phyloP scores from a whole-genome alignment of 2,888 invertebrate species.

The Ichneumon xanthorius region DNA sequence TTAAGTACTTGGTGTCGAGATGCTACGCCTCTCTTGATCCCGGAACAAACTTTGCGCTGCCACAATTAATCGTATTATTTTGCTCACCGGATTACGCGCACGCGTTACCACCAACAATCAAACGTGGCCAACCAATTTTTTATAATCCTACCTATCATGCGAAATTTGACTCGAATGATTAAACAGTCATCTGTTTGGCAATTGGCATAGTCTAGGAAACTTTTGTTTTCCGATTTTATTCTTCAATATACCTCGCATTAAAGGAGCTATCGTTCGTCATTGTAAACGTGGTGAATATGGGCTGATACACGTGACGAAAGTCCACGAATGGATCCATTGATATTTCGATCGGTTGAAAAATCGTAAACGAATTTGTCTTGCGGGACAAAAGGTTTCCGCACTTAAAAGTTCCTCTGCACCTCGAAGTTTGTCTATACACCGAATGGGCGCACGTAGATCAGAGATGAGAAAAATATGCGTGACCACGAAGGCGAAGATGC shows the following conservation, averaged over 20 bases:
- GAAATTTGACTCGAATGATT: background rate
- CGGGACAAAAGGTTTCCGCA: background rate
- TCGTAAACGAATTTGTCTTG: background rate
- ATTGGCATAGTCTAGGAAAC: constrained; percentile 27
- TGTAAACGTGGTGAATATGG: background rate
- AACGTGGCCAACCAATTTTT: constrained; percentile 51
- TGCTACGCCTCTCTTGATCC: too few relatives aligned
- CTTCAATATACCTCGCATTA: background rate
- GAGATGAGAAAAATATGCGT: constrained; percentile 62
- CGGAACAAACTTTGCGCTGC: too few relatives aligned
- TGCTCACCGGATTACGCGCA: constrained; percentile 29
- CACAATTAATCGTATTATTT: constrained; percentile 67
- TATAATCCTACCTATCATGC: background rate
- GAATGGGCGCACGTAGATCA: background rate
- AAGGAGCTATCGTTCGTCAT: background rate
- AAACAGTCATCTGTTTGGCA: background rate
- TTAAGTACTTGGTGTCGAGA: too few relatives aligned
- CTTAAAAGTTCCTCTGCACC: background rate
- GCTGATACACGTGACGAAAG: background rate
- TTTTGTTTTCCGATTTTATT: background rate
- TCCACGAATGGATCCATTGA: background rate
- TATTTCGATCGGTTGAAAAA: background rate
- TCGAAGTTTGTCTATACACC: background rate
- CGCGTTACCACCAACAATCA: constrained; percentile 60
- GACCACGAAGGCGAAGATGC: constrained; percentile 69